These are phyloP conservation scores for Heliconius melpomene DNA, from an alignment of 1,140 invertebrate species.

Conservation along the genomic window DNA sequence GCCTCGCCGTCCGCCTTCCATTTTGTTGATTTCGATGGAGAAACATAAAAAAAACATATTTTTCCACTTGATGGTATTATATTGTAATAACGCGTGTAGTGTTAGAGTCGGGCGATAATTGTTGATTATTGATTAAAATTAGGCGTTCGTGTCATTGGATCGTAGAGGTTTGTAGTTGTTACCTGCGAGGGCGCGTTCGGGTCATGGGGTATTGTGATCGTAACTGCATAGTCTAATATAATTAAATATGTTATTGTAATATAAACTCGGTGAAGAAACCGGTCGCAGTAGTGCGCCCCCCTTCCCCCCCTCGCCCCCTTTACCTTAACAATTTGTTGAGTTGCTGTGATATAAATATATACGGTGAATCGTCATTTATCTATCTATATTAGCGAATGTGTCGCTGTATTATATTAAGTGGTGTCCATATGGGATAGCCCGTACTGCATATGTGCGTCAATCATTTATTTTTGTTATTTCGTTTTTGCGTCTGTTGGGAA, in stretches of 20 bases:
- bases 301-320: too few species aligned
- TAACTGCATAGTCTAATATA: slow-evolving; percentile 73
- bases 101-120: slow-evolving; percentile 77
- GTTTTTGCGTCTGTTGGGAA: background rate
- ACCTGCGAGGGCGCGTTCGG: slow-evolving; percentile 68
- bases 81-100: slow-evolving; percentile 72
- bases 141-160: slow-evolving; percentile 75
- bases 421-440: background rate
- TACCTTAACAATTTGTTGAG: slow-evolving; percentile 33
- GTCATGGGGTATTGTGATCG: slow-evolving; percentile 73
- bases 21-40: slow-evolving; percentile 73
- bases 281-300: slow-evolving; percentile 38
- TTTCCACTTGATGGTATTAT: slow-evolving; percentile 78
- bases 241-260: slow-evolving; percentile 60
- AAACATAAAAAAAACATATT: slow-evolving; percentile 71
- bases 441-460: background rate
- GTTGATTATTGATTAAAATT: slow-evolving; percentile 81
- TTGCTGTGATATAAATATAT: slow-evolving; percentile 53
- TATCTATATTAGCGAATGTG: slow-evolving; percentile 33
- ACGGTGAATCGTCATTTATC: slow-evolving; percentile 43
- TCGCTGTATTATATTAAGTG: background rate
- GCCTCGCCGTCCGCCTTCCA: slow-evolving; percentile 57
- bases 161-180: slow-evolving; percentile 70
- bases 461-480: background rate
- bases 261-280: slow-evolving; percentile 57